Evolutionary conservation across 2,797 vertebrate genomes (phyloP).

Genomic region (Neoniphon sammara): DNA sequence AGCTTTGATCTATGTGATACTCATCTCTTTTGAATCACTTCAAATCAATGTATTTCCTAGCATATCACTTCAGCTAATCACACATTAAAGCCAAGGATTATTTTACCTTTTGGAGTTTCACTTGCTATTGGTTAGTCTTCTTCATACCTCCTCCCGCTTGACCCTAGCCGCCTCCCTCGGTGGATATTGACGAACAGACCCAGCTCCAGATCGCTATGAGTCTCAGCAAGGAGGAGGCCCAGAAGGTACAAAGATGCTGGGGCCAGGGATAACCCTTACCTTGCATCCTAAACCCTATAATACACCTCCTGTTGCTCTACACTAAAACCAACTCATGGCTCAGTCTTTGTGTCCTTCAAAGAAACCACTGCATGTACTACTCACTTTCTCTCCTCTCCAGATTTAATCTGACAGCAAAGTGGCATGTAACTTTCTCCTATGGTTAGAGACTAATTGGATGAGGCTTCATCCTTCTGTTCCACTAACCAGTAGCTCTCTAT

Average conservation of each 20-base stretch:
- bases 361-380: conserved; percentile 61
- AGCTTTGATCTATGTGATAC: conserved; percentile 20
- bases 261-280: conserved; percentile 37
- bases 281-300: conserved; percentile 25
- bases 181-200: conserved; percentile 92
- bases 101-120: not conserved
- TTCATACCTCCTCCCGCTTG: conserved; percentile 60
- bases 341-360: conserved; percentile 26
- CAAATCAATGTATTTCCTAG: conserved; percentile 12
- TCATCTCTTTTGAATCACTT: conserved; percentile 22
- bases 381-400: conserved; percentile 31
- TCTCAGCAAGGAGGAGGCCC: conserved; percentile 83
- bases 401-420: conserved; percentile 38
- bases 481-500: conserved; percentile 67
- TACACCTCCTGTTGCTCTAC: conserved; percentile 22
- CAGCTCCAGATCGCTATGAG: conserved; percentile 92
- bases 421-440: conserved; percentile 39
- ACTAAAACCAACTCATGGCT: conserved; percentile 44
- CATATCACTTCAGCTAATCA: conserved; percentile 18
- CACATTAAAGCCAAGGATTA: conserved; percentile 22
- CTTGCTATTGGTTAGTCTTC: conserved; percentile 39
- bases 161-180: conserved; percentile 71
- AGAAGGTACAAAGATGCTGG: conserved; percentile 78
- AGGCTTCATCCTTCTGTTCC: conserved; percentile 53
- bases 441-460: conserved; percentile 49